These are phyloP conservation scores for Sciurus carolinensis DNA, from an alignment of 2,797 vertebrate genomes.

Conservation along the genomic window DNA sequence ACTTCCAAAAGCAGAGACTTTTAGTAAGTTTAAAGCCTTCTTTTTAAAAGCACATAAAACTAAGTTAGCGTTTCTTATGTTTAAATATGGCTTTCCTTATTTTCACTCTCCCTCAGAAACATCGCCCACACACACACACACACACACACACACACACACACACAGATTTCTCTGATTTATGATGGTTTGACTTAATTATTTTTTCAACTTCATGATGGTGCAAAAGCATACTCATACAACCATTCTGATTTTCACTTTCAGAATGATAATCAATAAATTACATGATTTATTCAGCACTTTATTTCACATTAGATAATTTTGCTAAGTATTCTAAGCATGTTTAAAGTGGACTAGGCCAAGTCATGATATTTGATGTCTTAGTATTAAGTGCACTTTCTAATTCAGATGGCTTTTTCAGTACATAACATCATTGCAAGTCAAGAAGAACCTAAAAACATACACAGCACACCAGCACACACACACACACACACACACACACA, in stretches of 20 bases:
- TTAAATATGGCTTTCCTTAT: slow-evolving; percentile 8
- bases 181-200: background rate
- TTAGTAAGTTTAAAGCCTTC: background rate
- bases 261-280: background rate
- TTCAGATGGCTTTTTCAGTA: background rate
- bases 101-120: background rate
- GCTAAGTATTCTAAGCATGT: background rate
- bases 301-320: background rate
- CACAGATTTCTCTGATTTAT: background rate
- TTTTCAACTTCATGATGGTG: background rate
- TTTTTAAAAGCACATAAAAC: background rate
- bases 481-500: background rate
- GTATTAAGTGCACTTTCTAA: background rate
- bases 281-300: background rate
- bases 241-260: background rate
- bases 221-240: background rate
- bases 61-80: too few species aligned
- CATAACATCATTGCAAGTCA: background rate
- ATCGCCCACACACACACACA: background rate
- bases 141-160: background rate
- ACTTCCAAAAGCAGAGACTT: background rate
- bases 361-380: background rate
- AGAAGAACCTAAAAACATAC: background rate
- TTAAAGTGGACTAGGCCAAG: background rate
- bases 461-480: background rate